Conservation (phyloP, 2,113 vertebrate species). For the Nyctibius bracteatus region DNA sequence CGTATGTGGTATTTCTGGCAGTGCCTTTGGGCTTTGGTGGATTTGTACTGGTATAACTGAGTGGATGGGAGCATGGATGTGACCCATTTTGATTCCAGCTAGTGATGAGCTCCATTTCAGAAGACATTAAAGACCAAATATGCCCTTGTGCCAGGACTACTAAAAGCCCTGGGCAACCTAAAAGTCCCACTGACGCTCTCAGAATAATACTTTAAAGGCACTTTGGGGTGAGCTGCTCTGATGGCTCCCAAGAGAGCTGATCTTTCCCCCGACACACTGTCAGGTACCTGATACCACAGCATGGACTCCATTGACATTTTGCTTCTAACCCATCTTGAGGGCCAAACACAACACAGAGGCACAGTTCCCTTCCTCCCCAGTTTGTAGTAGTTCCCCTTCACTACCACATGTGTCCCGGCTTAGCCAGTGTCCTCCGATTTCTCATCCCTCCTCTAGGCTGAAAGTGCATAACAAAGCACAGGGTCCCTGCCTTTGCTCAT, state of each 20-base stretch:
- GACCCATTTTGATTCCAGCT: conserved; percentile 16
- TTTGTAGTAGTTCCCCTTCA: not conserved
- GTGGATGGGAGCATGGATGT: not conserved
- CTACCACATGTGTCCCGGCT: not conserved
- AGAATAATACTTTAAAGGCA: not conserved
- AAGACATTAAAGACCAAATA: not conserved
- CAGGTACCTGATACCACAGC: not conserved
- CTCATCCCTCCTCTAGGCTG: not conserved
- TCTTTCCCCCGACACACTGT: not conserved
- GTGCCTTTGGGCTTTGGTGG: not conserved
- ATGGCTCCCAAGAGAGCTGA: not conserved
- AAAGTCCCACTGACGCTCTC: not conserved
- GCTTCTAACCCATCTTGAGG: not conserved
- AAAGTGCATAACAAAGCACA: fast-evolving
- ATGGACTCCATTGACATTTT: not conserved
- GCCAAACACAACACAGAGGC: not conserved
- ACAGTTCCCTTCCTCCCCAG: not conserved
- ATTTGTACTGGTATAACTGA: not conserved
- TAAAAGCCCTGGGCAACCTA: not conserved
- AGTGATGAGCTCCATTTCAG: not conserved
- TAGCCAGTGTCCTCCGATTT: not conserved
- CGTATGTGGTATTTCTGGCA: not conserved
- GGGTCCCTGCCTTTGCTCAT: not conserved
- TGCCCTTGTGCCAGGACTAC: not conserved
- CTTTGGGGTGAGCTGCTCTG: not conserved